Evolutionary conservation across 2,113 vertebrate genomes (phyloP).

Genomic region (Potamarius usumacintae): DNA sequence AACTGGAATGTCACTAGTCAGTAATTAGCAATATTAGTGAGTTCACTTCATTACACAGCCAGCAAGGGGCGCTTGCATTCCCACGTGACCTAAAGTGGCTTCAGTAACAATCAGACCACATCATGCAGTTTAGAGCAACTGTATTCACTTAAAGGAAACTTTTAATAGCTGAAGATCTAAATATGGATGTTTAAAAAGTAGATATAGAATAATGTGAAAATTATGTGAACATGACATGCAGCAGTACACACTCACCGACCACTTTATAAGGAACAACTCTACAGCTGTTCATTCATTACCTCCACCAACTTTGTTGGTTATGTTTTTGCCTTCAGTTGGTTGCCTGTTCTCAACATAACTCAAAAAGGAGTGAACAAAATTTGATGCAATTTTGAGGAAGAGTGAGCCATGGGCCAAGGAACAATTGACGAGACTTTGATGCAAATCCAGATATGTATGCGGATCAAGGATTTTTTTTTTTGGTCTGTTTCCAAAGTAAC

Average conservation of each 20-base stretch:
- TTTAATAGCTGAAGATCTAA: neutral
- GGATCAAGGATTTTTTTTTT: too few relatives aligned
- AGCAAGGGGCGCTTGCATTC: slow-evolving; percentile 12
- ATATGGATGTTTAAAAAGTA: neutral
- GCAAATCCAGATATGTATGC: too few relatives aligned
- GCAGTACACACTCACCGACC: neutral
- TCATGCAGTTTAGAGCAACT: neutral
- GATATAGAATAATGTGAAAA: neutral
- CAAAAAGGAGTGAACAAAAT: too few relatives aligned
- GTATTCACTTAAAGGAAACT: neutral
- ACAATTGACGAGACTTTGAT: too few relatives aligned
- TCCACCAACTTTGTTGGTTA: too few relatives aligned
- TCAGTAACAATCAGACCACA: neutral
- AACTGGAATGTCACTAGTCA: neutral
- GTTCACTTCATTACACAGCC: neutral
- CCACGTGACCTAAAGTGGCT: neutral
- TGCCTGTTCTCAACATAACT: too few relatives aligned
- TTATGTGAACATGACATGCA: neutral
- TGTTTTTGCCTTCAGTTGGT: too few relatives aligned
- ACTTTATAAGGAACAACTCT: neutral
- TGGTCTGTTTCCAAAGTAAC: too few relatives aligned
- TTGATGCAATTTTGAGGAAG: too few relatives aligned
- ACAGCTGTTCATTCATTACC: neutral
- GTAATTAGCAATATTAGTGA: neutral
- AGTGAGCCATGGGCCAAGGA: too few relatives aligned